Percentiles rank a stretch among this genome's conserved stretches.
Conservation (phyloP, 2,888 invertebrate species). For the Lottia scabra region DNA sequence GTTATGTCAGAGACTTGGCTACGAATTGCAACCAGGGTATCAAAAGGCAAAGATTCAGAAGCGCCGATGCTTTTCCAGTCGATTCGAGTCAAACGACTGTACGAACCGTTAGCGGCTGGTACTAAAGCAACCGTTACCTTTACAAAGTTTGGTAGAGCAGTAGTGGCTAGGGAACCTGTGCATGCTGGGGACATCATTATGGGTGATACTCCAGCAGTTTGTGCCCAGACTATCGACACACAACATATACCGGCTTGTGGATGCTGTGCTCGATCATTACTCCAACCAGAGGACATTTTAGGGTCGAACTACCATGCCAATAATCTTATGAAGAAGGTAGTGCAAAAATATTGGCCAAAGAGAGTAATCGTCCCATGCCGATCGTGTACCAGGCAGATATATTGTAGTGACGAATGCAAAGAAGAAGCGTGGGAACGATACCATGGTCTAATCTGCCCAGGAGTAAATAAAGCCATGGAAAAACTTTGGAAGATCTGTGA, state of each 20-base stretch:
- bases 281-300: constrained; percentile 37
- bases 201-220: constrained; percentile 42
- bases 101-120: constrained; percentile 38
- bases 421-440: constrained; percentile 50
- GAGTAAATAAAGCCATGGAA: constrained; percentile 34
- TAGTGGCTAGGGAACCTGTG: constrained; percentile 34
- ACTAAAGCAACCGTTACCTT: constrained; percentile 38
- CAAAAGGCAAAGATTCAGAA: constrained; percentile 30
- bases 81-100: constrained; percentile 42
- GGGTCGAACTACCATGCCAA: constrained; percentile 36
- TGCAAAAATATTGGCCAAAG: constrained; percentile 42
- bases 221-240: constrained; percentile 47
- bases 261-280: constrained; percentile 46
- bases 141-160: constrained; percentile 41
- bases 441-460: constrained; percentile 52
- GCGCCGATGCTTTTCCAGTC: constrained; percentile 44
- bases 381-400: constrained; percentile 41
- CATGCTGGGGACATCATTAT: constrained; percentile 39
- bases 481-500: constrained; percentile 46
- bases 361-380: constrained; percentile 35
- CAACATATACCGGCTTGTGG: constrained; percentile 40
- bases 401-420: constrained; percentile 47
- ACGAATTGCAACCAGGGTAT: constrained; percentile 33
- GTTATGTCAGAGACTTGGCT: constrained; percentile 48
- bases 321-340: constrained; percentile 37